Conservation (phyloP, 1,140 invertebrate genomes). For the Hylyphantes graminicola region DNA sequence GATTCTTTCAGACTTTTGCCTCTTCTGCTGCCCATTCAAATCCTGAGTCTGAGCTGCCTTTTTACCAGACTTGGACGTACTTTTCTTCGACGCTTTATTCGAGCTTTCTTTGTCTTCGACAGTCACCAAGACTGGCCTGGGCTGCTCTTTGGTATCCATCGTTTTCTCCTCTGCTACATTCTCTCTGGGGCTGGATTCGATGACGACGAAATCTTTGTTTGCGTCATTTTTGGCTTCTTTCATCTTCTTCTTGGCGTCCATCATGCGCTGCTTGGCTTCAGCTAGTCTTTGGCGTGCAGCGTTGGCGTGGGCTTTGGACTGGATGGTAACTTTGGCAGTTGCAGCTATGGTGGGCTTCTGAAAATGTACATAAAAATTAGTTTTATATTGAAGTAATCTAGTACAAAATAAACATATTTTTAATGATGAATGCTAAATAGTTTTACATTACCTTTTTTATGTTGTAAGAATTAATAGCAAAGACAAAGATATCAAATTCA, state of each 20-base stretch:
- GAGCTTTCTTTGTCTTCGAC: background rate
- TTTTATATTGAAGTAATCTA: no score
- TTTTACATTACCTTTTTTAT: no score
- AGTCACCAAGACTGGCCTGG: no score
- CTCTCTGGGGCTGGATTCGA: no score
- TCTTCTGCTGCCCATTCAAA: background rate
- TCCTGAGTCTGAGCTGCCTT: background rate
- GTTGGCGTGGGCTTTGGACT: background rate
- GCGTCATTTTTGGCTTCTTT: background rate
- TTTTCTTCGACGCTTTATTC: background rate
- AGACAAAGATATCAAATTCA: no score
- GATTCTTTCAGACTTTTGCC: no score
- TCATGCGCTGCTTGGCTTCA: constrained; percentile 32
- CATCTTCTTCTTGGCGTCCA: no score
- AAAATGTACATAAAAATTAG: background rate
- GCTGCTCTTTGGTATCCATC: no score
- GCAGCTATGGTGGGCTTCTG: background rate
- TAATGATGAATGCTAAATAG: no score
- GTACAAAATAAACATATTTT: no score
- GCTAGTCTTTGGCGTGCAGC: constrained; percentile 32
- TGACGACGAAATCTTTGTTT: background rate
- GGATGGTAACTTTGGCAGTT: background rate
- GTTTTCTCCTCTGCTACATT: no score
- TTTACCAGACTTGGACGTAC: background rate
- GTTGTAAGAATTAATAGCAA: no score